Evolutionary conservation across 92 coral and sea anemone genomes (phyloP).

Genomic region (Pocillopora grandis): DNA sequence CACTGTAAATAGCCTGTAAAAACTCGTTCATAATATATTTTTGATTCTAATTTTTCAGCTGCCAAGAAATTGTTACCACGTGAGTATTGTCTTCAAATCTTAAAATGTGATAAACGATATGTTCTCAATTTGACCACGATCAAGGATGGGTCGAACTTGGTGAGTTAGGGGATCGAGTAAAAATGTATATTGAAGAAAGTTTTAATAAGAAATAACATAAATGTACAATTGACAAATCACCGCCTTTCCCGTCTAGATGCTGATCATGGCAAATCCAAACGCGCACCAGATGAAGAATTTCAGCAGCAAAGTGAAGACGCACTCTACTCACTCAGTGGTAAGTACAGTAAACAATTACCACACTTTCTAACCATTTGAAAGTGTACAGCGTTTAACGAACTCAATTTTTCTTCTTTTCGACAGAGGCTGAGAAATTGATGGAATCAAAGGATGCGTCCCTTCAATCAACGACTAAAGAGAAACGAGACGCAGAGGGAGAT

Average conservation of each 20-base stretch:
- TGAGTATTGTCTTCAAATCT: conserved; percentile 37
- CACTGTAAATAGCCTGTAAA: background rate
- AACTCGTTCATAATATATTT: background rate
- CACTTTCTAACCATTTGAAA: background rate
- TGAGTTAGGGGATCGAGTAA: background rate
- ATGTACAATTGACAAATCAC: background rate
- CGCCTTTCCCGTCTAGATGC: conserved; percentile 23
- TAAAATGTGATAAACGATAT: background rate
- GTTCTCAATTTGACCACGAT: background rate
- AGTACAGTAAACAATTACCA: background rate
- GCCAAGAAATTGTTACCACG: conserved; percentile 97
- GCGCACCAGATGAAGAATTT: conserved; percentile 77
- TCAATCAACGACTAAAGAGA: conserved; percentile 25
- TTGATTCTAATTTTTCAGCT: conserved; percentile 54
- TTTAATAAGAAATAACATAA: background rate
- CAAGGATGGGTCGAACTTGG: too few relatives aligned
- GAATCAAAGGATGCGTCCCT: conserved; percentile 18
- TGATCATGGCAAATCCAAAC: conserved; percentile 71
- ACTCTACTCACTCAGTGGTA: conserved; percentile 81
- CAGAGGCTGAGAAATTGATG: conserved; percentile 85
- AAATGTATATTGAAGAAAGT: background rate
- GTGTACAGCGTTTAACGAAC: background rate
- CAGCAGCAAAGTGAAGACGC: conserved; percentile 70
- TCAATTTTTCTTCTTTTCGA: background rate
- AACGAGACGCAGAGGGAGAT: conserved; percentile 74